Evolutionary conservation across 2,888 invertebrate species (phyloP), one percentile per base, ranked within the genome.

Genomic region (Drosophila paranaensis): DNA sequence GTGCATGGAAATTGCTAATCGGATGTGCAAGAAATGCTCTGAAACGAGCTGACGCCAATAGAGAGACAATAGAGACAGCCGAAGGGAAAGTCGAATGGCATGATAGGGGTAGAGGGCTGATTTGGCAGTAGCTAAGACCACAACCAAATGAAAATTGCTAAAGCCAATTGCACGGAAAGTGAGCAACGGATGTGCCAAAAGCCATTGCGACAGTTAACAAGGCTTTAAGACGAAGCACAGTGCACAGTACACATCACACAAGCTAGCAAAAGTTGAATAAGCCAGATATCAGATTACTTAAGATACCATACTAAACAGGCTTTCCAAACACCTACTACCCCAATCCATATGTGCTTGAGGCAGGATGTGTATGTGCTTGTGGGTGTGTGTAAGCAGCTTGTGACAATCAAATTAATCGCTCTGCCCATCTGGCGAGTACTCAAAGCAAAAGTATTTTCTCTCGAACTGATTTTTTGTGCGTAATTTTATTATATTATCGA

Each of bases 1-100:
- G 83, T 83, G 89, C 87, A 88, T 86, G 89, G 80, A 83, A 83
- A 83, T 83, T 83, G 83, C 81, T 83, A 83, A 83, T 83, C 83
- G 89, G 83, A 83, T 83, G 82, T 77, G 66, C 71, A 75, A 79
- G 71, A 71, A 79, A 71, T 67, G 75, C 66, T 66, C 11, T 55
- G 35, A 56, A 71, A 62, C 53, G 72, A 64, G 42, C 33, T 71
- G 75, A 35, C 60, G 48, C 48, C 75, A 60, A 70, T 61, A 46
- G 61, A 33, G 48, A 37, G 51, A 25, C 51, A 51, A 16, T 50
- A 60, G 64, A 56, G 60, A 68, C 43, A 51, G 50, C 14, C 27
- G 20, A 42, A 35, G 33, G 25, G 45, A 66, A 60, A 35, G 16
- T 30, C 27, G 48, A n/a, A n/a, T 6, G 27, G 16, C 65, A 30